Evolutionary conservation across 2,888 invertebrate species (phyloP), one percentile per base, ranked within the genome.

Genomic region (Palloptera scutellata): DNA sequence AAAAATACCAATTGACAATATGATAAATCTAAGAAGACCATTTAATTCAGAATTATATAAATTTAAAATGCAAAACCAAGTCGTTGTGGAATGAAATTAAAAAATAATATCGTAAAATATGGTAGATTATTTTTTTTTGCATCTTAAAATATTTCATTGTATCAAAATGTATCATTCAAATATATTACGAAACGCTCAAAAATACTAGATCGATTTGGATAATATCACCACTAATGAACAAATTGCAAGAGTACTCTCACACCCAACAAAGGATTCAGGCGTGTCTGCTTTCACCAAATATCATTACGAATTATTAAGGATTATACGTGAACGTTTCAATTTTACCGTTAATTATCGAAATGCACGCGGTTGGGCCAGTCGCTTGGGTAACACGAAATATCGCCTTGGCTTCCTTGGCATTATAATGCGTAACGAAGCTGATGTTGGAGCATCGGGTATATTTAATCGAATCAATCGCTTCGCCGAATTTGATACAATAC

Each of bases 291-390:
- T 84, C 51, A 73, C 77, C 2, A 84, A 84, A 72, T 84, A 84
- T 68, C 78, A 82, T 67, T 83, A 79, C 43, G 77, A 77, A 2
- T 60, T 84, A 6, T 15, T 79, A 1, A 52, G 57, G 30, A 68
- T 83, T 43, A 68, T 84, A 6, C 71, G 76, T 42, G 77, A 83
- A 30, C 76, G 76, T 3, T 78, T 82, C 11, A 84, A 84, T 67
- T 84, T 84, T 64, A 78, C 77, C 1, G 72, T 83, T 0, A 74
- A 77, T 19, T 84, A 79, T 73, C 81, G 84, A 4, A 81, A 83
- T 64, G 75, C 82, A 2, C 75, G 83, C 2, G 83, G 81, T n/a
- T 84, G 84, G 84, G 80, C 82, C 17, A 83, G 84, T 11, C 75
- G 80, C 41, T 72, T 84, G 63, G 77, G 76, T 10, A 79, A 79